phyloP scores from a whole-genome alignment of 2,888 invertebrate species.

The Seira ritae region DNA sequence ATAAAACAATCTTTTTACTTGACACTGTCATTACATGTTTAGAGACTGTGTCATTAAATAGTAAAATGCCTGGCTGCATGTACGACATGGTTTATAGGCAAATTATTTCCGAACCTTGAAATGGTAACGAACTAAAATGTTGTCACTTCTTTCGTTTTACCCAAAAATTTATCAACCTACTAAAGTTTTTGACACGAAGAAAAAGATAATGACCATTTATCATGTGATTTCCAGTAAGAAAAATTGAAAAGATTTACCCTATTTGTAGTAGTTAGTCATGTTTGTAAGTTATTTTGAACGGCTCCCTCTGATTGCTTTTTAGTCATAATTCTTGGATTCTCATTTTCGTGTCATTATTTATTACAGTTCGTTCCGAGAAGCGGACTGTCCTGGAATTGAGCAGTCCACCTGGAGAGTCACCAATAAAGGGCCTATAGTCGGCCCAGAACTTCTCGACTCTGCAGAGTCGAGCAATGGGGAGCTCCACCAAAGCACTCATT shows the following conservation, averaged over 20 bases:
- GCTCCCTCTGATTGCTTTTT: too few species aligned
- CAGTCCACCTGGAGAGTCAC: constrained; percentile 50
- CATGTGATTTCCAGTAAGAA: constrained; percentile 29
- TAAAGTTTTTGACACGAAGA: constrained; percentile 8
- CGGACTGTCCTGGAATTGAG: constrained; percentile 68
- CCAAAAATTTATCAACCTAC: constrained; percentile 13
- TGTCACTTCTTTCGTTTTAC: constrained; percentile 23
- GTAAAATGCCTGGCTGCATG: neutral
- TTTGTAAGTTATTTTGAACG: constrained; percentile 1
- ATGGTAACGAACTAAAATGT: neutral
- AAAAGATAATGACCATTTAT: constrained; percentile 43
- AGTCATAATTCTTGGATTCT: too few species aligned
- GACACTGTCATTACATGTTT: constrained; percentile 10
- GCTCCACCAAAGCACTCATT: constrained; percentile 58
- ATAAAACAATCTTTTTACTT: neutral
- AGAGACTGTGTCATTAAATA: neutral
- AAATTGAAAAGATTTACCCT: constrained; percentile 38
- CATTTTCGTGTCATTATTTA: neutral
- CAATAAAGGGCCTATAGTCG: constrained; percentile 63
- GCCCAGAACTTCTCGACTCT: constrained; percentile 52
- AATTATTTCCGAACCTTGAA: constrained; percentile 42
- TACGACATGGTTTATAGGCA: constrained; percentile 38
- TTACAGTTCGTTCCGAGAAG: constrained; percentile 60
- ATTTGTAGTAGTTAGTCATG: too few species aligned
- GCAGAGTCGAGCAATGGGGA: constrained; percentile 58